phyloP scores from a whole-genome alignment of 1,140 invertebrate genomes.

The Panonychus citri region DNA sequence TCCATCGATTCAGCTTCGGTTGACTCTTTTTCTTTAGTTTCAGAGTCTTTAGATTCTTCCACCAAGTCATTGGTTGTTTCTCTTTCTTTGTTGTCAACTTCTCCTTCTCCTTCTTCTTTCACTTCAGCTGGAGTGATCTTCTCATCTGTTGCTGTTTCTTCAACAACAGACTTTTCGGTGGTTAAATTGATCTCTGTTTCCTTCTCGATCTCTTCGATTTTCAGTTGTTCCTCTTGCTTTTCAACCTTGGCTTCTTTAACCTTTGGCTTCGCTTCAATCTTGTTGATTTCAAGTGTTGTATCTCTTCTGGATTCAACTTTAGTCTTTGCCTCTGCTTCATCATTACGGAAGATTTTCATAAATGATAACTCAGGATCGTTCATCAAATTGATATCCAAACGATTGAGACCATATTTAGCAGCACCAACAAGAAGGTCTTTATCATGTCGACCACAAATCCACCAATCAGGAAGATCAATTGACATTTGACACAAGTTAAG shows the following conservation, averaged over 20 bases:
- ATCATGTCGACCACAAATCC: conserved; percentile 80
- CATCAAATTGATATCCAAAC: conserved; percentile 73
- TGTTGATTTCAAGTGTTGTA: conserved; percentile 12
- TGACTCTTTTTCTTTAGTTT: no score
- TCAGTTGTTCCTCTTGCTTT: no score
- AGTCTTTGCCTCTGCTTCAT: background rate
- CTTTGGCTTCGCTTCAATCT: conserved; percentile 6
- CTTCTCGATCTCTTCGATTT: no score
- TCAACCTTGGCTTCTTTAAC: conserved; percentile 29
- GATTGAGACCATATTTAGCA: conserved; percentile 77
- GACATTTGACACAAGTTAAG: conserved; percentile 63
- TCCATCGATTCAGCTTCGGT: conserved; percentile 8
- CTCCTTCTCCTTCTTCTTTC: conserved; percentile 36
- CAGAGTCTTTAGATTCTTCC: background rate
- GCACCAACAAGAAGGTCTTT: conserved; percentile 77
- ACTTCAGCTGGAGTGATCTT: no score
- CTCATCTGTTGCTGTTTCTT: conserved; percentile 5
- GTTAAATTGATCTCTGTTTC: no score
- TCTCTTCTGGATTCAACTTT: background rate
- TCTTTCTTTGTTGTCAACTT: background rate
- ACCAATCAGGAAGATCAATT: conserved; percentile 83
- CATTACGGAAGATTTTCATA: conserved; percentile 24
- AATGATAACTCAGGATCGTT: conserved; percentile 83
- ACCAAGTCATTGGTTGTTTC: background rate
- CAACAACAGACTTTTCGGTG: no score